Conservation (phyloP, 1,140 invertebrate species). For the Hycleus phaleratus region DNA sequence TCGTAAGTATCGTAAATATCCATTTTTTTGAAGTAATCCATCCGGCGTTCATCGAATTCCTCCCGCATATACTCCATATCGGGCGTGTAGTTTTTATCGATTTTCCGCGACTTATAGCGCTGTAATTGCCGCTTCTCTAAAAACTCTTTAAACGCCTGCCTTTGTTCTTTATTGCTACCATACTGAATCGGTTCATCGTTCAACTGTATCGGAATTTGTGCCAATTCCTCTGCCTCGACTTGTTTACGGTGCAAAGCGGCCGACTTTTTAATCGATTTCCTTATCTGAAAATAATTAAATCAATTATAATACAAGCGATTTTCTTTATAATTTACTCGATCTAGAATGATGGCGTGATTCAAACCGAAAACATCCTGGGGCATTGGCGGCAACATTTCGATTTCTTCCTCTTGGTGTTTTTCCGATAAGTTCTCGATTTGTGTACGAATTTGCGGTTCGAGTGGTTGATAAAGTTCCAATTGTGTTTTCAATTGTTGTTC, state of each 20-base stretch:
- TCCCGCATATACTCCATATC: slow-evolving; percentile 27
- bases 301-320: background rate
- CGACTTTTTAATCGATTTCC: slow-evolving; percentile 20
- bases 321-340: slow-evolving; percentile 21
- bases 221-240: background rate
- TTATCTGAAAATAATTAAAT: slow-evolving; percentile 14
- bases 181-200: slow-evolving; percentile 21
- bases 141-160: slow-evolving; percentile 28
- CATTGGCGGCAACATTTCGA: slow-evolving; percentile 47
- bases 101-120: slow-evolving; percentile 14
- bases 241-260: slow-evolving; percentile 13
- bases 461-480: slow-evolving; percentile 41
- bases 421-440: slow-evolving; percentile 1
- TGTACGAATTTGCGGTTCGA: background rate
- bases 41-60: slow-evolving; percentile 10
- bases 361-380: slow-evolving; percentile 62
- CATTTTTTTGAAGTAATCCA: slow-evolving; percentile 1
- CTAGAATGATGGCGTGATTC: slow-evolving; percentile 56
- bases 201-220: background rate
- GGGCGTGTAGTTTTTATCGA: slow-evolving; percentile 25
- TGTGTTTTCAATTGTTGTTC: slow-evolving; percentile 42
- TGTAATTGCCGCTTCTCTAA: slow-evolving; percentile 26
- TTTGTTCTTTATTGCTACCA: slow-evolving; percentile 19
- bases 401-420: background rate
- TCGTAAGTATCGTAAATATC: slow-evolving; percentile 6